phyloP scores from a whole-genome alignment of 2,113 vertebrate species.

The Phaetusa simplex region DNA sequence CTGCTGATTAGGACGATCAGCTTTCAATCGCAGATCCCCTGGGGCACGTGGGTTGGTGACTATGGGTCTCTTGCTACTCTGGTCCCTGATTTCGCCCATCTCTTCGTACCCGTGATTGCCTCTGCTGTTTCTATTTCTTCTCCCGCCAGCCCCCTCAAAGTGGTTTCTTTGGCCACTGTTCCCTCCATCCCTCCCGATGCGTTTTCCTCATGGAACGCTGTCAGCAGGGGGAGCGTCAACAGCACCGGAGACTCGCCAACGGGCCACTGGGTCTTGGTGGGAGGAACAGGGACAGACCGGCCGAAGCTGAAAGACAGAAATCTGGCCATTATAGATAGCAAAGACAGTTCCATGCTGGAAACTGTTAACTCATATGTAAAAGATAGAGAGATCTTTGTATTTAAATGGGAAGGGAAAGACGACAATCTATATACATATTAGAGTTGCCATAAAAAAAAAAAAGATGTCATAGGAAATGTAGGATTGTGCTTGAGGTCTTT shows the following conservation, averaged over 20 bases:
- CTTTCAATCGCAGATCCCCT: neutral
- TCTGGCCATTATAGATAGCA: neutral
- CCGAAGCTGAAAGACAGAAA: neutral
- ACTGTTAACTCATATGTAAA: neutral
- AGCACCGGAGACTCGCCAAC: neutral
- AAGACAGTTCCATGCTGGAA: neutral
- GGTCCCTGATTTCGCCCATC: neutral
- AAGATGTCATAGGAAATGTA: neutral
- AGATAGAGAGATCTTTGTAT: neutral
- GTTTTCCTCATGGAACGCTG: neutral
- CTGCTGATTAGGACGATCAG: neutral
- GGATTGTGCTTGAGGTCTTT: neutral
- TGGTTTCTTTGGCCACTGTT: neutral
- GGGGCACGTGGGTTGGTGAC: neutral
- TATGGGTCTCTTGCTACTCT: neutral
- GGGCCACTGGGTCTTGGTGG: neutral
- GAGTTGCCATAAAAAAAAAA: neutral
- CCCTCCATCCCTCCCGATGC: neutral
- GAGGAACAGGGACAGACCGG: neutral
- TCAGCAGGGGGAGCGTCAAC: conserved; percentile 31
- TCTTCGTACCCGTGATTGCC: neutral
- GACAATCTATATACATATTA: neutral
- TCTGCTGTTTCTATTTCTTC: neutral
- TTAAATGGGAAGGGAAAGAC: neutral
- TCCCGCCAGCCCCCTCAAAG: neutral